phyloP scores from a whole-genome alignment of 1,140 invertebrate genomes.

The Odontomachus brunneus region DNA sequence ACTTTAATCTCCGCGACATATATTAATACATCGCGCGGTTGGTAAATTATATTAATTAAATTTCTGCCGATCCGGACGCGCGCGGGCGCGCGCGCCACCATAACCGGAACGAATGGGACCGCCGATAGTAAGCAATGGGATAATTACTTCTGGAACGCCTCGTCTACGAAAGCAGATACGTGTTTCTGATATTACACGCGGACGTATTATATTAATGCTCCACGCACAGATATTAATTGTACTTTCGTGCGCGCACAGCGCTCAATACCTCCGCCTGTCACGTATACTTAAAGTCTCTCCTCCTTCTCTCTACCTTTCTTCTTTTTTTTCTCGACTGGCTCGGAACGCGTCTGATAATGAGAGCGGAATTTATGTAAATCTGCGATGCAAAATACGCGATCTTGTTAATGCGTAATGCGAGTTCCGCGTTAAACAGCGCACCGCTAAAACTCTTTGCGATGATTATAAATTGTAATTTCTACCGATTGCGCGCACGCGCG shows the following conservation, averaged over 20 bases:
- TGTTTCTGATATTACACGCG: slow-evolving; percentile 15
- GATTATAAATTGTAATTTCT: slow-evolving; percentile 47
- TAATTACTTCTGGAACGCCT: slow-evolving; percentile 64
- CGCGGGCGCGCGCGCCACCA: slow-evolving; percentile 32
- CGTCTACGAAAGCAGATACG: slow-evolving; percentile 44
- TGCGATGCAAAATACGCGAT: slow-evolving; percentile 6
- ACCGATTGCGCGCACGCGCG: background rate
- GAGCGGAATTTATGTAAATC: slow-evolving; percentile 27
- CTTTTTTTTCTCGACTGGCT: background rate
- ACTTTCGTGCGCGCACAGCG: background rate
- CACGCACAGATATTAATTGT: slow-evolving; percentile 34
- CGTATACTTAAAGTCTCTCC: slow-evolving; percentile 18
- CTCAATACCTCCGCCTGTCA: slow-evolving; percentile 15
- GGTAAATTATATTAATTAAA: slow-evolving; percentile 78
- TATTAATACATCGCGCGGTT: slow-evolving; percentile 70
- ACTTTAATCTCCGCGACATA: slow-evolving; percentile 60
- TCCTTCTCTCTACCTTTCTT: too few relatives aligned
- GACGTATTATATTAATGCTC: slow-evolving; percentile 34
- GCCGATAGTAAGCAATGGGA: slow-evolving; percentile 63
- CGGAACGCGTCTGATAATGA: slow-evolving; percentile 7
- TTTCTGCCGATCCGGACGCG: slow-evolving; percentile 58
- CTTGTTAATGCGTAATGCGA: slow-evolving; percentile 16
- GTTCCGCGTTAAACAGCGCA: slow-evolving; percentile 7
- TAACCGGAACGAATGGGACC: slow-evolving; percentile 64
- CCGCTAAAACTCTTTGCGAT: background rate